Percentiles rank a stretch among this genome's conserved stretches.
Conservation (phyloP, 2,797 vertebrate species). For the Dryobates pubescens region DNA sequence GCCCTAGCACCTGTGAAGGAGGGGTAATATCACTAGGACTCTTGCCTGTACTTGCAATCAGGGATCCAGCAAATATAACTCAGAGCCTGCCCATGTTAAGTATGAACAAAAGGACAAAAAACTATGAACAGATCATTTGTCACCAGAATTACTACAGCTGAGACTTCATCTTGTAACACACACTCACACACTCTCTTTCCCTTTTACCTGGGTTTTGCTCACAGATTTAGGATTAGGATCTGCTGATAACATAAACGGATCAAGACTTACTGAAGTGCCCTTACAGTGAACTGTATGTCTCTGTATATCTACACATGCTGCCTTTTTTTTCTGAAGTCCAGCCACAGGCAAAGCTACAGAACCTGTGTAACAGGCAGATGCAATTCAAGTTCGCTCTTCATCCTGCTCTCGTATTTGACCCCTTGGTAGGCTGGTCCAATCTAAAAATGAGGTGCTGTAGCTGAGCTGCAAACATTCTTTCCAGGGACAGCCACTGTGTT, state of each 20-base stretch:
- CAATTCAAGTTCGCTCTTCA: background rate
- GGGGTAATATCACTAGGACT: fast-evolving
- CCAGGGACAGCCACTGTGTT: background rate
- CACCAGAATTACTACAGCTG: background rate
- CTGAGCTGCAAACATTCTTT: background rate
- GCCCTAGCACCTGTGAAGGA: background rate
- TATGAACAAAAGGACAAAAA: background rate
- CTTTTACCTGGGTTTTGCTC: conserved; percentile 35
- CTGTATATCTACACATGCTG: background rate
- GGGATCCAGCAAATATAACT: background rate
- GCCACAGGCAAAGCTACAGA: background rate
- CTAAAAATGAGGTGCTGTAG: background rate
- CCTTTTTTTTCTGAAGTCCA: background rate
- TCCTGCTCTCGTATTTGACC: background rate
- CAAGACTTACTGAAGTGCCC: conserved; percentile 35
- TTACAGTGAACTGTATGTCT: conserved; percentile 31
- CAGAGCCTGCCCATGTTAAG: fast-evolving
- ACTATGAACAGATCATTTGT: fast-evolving
- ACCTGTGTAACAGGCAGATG: background rate
- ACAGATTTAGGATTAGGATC: conserved; percentile 55
- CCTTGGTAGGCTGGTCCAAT: background rate
- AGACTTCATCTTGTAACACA: background rate
- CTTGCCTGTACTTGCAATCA: background rate
- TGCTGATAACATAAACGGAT: conserved; percentile 66
- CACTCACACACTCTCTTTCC: background rate